Conservation (phyloP, 1,140 invertebrate genomes). For the Pseudomyrmex sp. region DNA sequence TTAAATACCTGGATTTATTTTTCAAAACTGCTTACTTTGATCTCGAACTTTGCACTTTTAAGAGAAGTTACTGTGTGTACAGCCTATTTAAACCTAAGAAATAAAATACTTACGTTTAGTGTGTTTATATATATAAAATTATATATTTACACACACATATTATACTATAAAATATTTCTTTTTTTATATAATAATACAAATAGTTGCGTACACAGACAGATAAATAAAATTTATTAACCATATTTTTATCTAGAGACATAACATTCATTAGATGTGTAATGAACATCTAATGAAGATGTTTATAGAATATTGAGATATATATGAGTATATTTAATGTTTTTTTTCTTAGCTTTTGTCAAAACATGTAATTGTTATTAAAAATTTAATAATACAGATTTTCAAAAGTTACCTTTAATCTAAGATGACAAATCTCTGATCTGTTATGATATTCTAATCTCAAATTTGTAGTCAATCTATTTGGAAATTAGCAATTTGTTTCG, state of each 20-base stretch:
- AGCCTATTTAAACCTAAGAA: neutral
- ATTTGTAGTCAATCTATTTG: too few relatives aligned
- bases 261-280: too few relatives aligned
- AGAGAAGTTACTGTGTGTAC: too few relatives aligned
- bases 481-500: too few relatives aligned
- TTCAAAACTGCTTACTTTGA: neutral
- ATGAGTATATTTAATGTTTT: neutral
- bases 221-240: constrained; percentile 1
- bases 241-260: too few relatives aligned
- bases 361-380: constrained; percentile 1
- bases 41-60: too few relatives aligned
- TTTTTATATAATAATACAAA: neutral
- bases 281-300: too few relatives aligned
- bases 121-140: neutral
- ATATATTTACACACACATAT: neutral
- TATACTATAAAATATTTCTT: neutral
- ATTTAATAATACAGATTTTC: neutral
- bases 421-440: neutral
- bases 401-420: neutral
- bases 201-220: neutral
- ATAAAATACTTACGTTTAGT: neutral
- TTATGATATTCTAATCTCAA: too few relatives aligned
- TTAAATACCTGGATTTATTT: neutral
- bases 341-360: neutral
- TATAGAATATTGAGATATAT: too few relatives aligned